These are phyloP conservation scores for Chloroclysta siterata DNA, from an alignment of 2,888 invertebrate genomes.

Conservation along the genomic window DNA sequence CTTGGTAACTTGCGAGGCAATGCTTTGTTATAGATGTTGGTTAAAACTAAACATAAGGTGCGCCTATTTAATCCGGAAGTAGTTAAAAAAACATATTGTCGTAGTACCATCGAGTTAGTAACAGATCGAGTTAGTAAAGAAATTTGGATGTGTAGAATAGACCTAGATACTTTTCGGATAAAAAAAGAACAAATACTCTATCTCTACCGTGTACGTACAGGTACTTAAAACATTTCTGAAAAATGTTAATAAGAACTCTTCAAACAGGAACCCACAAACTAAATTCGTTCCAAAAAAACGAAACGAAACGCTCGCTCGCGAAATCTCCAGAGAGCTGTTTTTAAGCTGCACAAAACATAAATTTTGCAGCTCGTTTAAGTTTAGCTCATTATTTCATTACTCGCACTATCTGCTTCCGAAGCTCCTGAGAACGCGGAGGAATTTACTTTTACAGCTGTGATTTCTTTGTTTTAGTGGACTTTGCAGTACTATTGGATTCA, in stretches of 20 bases:
- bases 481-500: not conserved
- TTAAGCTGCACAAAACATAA: conserved; percentile 80
- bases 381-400: conserved; percentile 81
- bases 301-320: conserved; percentile 71
- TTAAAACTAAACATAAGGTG: too few relatives aligned
- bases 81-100: too few relatives aligned
- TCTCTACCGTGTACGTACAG: not conserved
- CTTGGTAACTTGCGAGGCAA: too few relatives aligned
- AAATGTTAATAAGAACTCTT: conserved; percentile 51
- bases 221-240: conserved; percentile 14
- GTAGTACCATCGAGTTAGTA: too few relatives aligned
- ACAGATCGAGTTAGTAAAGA: too few relatives aligned
- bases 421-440: conserved; percentile 44
- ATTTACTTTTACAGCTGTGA: conserved; percentile 34
- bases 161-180: too few relatives aligned
- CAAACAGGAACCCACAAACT: conserved; percentile 64
- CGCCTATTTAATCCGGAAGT: too few relatives aligned
- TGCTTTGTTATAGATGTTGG: too few relatives aligned
- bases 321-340: conserved; percentile 77
- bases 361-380: conserved; percentile 81
- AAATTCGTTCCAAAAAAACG: conserved; percentile 69
- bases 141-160: too few relatives aligned
- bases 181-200: too few relatives aligned
- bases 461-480: conserved; percentile 33
- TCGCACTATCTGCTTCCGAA: conserved; percentile 63